Base-by-base conservation (phyloP, 2,113 vertebrate species). In the Amblyopsis rosae region DNA sequence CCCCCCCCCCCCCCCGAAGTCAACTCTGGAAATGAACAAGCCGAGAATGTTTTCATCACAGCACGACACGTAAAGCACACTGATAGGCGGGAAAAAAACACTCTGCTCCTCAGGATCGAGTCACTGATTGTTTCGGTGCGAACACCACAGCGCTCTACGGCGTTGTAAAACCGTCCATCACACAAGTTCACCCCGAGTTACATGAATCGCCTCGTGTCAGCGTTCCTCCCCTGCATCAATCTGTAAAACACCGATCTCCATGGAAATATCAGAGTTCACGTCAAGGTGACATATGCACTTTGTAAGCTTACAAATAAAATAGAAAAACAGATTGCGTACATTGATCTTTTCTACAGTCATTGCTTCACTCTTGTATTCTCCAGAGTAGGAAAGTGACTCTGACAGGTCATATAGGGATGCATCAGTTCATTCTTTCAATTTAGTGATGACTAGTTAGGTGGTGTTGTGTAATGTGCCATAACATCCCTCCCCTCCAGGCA, bases 31-130 rank as follows among this genome's bases (percentile, higher is more conserved):
- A 82, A 12, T 54, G 72, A 74, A 72, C 67, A 60, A 79, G 73
- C 73, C 66, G 63, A 77, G 75, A 51, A 82, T 73, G 79, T 77
- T 74, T 82, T 87, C 86, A 86, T 79, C 86, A 87, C 75, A n/a
- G 62, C 84, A 87, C 81, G 15, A 88, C 80, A 58, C 41, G 83
- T 68, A 82, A 73, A 79, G 75, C 78, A 85, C 86, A 85, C 62
- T 0, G 72, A 85, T 65, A 50, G 4, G 32, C 63, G 73, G 8
- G 73, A 75, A 65, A 86, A 86, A 15, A 17, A 26, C 69, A 67
- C 13, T 41, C 65, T 66, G 60, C 54, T 77, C 41, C 51, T 58
- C 59, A 47, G 60, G 62, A 63, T 64, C n/a, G 7, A 57, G 49
- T 77, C 71, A 59, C 49, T 80, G 72, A 81, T 82, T 82, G 72